Conservation (phyloP, 2,888 invertebrate species). For the Hypena proboscidalis region DNA sequence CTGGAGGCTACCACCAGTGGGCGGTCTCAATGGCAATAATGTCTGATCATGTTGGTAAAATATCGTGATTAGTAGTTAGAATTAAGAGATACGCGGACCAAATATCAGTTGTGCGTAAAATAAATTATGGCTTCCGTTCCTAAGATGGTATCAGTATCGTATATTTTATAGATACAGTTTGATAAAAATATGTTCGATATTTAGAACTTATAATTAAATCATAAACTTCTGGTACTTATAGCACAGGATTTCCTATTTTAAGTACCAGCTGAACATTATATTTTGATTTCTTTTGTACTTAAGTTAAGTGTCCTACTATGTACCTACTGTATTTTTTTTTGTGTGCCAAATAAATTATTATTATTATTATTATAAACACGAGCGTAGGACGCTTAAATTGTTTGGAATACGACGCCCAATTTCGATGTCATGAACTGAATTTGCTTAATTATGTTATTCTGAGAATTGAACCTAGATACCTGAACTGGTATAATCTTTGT, state of each 20-base stretch:
- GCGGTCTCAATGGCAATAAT: conserved; percentile 10
- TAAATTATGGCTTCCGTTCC: conserved; percentile 41
- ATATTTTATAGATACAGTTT: conserved; percentile 27
- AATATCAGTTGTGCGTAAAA: conserved; percentile 28
- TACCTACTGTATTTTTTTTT: too few relatives aligned
- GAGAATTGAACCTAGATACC: too few relatives aligned
- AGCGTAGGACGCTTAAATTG: conserved; percentile 4
- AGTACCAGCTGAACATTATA: too few relatives aligned
- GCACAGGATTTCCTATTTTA: too few relatives aligned
- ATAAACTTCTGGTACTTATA: too few relatives aligned
- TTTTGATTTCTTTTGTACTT: too few relatives aligned
- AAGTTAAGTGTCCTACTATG: too few relatives aligned
- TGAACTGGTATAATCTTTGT: too few relatives aligned
- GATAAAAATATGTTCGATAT: conserved; percentile 28
- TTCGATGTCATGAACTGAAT: not conserved
- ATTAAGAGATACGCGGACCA: conserved; percentile 33
- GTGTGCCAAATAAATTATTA: too few relatives aligned
- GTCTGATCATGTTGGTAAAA: conserved; percentile 26
- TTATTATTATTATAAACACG: conserved; percentile 17
- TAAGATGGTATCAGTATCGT: conserved; percentile 33
- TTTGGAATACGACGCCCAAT: conserved; percentile 5
- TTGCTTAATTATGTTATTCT: not conserved
- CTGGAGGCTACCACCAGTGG: conserved; percentile 9
- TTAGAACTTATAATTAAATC: conserved; percentile 24
- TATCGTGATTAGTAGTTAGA: conserved; percentile 37